phyloP scores from a whole-genome alignment of 2,888 invertebrate species.

The Phymatocera aterrima region DNA sequence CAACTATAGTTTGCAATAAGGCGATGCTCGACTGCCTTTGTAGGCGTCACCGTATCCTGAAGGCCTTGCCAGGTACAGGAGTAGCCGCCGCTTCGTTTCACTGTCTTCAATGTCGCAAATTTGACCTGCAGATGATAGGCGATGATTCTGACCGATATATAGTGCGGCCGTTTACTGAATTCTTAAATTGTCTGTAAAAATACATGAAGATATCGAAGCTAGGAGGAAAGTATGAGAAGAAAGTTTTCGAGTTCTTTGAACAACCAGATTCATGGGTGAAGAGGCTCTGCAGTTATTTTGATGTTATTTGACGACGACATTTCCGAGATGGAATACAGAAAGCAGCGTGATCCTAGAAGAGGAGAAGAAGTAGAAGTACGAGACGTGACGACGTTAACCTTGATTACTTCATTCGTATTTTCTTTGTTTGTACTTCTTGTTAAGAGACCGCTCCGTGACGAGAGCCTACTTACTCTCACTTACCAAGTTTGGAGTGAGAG shows the following conservation, averaged over 20 bases:
- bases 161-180: background rate
- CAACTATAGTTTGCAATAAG: slow-evolving; percentile 14
- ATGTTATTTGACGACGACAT: background rate
- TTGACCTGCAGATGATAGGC: slow-evolving; percentile 7
- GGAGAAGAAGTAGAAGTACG: background rate
- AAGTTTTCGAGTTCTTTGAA: background rate
- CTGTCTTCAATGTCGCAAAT: background rate
- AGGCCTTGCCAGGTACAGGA: background rate
- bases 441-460: slow-evolving; percentile 20
- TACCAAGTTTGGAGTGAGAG: slow-evolving; percentile 26
- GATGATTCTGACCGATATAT: background rate
- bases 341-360: background rate
- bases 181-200: background rate
- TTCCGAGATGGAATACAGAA: background rate
- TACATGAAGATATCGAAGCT: background rate
- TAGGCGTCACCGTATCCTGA: slow-evolving; percentile 15
- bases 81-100: background rate
- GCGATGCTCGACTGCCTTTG: background rate
- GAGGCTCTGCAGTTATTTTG: background rate
- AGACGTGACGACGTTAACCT: slow-evolving; percentile 28
- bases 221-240: background rate
- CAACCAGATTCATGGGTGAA: background rate
- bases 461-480: slow-evolving; percentile 38
- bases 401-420: slow-evolving; percentile 39
- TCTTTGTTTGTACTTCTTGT: slow-evolving; percentile 43